Conservation (phyloP, 1,140 invertebrate genomes). For the Formica exsecta region DNA sequence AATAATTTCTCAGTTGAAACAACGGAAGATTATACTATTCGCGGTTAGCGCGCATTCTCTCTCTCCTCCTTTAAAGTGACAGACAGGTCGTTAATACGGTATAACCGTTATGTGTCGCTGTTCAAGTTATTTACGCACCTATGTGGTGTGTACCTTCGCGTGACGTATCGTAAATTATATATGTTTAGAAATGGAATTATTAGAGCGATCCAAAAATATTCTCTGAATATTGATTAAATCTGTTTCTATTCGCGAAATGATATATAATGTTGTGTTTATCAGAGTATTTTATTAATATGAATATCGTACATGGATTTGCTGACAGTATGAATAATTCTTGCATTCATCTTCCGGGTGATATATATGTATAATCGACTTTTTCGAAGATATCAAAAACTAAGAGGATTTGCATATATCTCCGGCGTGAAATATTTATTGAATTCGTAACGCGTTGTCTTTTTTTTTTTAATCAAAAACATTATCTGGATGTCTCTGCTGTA, state of each 20-base stretch:
- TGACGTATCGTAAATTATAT: slow-evolving; percentile 27
- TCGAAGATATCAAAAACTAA: background rate
- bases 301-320: too few relatives aligned
- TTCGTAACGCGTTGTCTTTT: background rate
- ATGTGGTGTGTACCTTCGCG: slow-evolving; percentile 9
- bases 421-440: background rate
- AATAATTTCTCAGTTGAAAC: slow-evolving; percentile 56
- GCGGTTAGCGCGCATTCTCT: slow-evolving; percentile 47
- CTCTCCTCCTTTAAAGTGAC: slow-evolving; percentile 61
- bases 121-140: slow-evolving; percentile 70
- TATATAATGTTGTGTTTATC: background rate
- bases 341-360: background rate
- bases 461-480: slow-evolving; percentile 7
- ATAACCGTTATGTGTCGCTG: slow-evolving; percentile 66
- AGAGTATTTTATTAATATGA: too few relatives aligned
- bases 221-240: slow-evolving; percentile 10
- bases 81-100: slow-evolving; percentile 64
- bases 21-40: slow-evolving; percentile 55
- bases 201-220: background rate
- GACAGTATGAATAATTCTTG: too few relatives aligned
- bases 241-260: background rate
- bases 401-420: background rate
- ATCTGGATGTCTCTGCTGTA: background rate
- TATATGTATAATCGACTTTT: background rate
- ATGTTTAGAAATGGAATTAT: slow-evolving; percentile 8